Conservation (phyloP, 2,113 vertebrate genomes). For the Anhinga rufa region DNA sequence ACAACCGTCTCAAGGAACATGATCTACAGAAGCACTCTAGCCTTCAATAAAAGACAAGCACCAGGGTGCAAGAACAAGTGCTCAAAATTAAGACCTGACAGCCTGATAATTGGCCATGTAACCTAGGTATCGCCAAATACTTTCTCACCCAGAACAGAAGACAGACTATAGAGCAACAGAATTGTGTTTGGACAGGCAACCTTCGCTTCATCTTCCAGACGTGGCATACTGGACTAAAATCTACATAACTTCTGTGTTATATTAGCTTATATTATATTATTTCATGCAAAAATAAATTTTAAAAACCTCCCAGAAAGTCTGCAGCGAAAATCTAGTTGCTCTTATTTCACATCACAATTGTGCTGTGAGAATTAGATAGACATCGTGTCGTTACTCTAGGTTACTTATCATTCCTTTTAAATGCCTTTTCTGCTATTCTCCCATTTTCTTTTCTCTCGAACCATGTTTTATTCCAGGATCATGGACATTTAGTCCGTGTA, state of each 20-base stretch:
- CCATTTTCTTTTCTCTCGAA: background rate
- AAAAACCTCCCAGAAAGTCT: background rate
- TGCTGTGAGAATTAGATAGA: background rate
- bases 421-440: background rate
- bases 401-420: background rate
- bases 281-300: background rate
- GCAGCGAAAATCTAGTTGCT: background rate
- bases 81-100: background rate
- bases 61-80: background rate
- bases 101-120: background rate
- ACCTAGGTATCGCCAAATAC: background rate
- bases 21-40: background rate
- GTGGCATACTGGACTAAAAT: background rate
- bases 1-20: background rate
- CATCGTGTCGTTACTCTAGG: background rate
- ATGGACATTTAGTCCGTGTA: background rate
- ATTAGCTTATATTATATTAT: background rate
- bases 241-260: background rate
- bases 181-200: background rate
- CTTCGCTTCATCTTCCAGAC: background rate
- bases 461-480: background rate
- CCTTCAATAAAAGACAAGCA: background rate
- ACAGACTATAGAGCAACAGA: background rate
- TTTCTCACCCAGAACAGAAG: background rate
- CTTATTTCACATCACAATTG: background rate